Conservation (phyloP, 2,113 vertebrate genomes). For the Illadopsis cleaveri region DNA sequence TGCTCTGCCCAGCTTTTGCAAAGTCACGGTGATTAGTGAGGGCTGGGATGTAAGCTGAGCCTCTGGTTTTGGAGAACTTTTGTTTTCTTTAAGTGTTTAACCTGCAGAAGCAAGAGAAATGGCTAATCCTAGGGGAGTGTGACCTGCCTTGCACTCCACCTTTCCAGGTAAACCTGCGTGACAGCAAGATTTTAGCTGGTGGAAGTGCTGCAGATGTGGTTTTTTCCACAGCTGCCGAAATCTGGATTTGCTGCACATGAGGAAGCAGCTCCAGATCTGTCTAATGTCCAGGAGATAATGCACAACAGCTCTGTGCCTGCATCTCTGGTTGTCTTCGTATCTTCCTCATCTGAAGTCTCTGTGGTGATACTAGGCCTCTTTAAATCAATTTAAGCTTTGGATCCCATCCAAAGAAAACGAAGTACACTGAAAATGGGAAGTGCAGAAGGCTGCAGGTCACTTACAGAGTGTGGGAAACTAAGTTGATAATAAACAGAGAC, state of each 20-base stretch:
- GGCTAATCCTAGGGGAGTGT: background rate
- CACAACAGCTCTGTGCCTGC: background rate
- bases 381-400: constrained; percentile 20
- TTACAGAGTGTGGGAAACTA: background rate
- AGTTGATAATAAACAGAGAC: background rate
- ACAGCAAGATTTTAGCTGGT: background rate
- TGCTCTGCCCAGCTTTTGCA: background rate
- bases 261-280: background rate
- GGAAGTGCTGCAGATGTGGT: background rate
- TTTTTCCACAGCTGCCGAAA: background rate
- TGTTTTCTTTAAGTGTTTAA: background rate
- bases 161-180: background rate
- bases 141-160: background rate
- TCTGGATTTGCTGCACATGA: background rate
- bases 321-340: background rate
- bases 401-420: background rate
- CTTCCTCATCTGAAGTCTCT: background rate
- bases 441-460: background rate
- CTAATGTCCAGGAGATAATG: background rate
- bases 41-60: background rate
- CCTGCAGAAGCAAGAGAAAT: background rate
- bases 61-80: background rate
- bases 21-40: background rate
- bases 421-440: background rate
- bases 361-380: background rate